Evolutionary conservation across 2,888 invertebrate species (phyloP), one percentile per base, ranked within the genome.

Genomic region (Asteroscopus sphinx): DNA sequence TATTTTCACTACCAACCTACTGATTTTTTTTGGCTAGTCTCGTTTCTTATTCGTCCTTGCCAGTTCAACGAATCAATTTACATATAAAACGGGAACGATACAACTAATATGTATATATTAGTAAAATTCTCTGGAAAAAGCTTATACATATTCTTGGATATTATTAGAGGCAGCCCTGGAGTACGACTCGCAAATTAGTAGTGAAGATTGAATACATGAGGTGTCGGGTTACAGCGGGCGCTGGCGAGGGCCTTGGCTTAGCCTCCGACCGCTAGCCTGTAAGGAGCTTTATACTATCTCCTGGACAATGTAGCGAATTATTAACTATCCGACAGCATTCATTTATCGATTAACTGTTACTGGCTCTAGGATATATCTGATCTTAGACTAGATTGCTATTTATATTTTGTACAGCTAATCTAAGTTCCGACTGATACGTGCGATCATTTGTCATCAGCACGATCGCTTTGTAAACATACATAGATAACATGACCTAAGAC

Each of bases 151-250:
- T 21, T 21, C 17, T 28, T 2, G 6, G 13, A 8, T n/a, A 36
- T 33, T 5, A n/a, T 30, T 1, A 2, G 8, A 37, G 79, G 45
- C 86, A 91, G 46, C 91, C 91, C 90, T 90, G 77, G 26, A 41
- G 49, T 56, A 58, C 60, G 69, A 69, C 70, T 77, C 81, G 89
- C 90, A 85, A 92, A 91, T 92, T 90, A 89, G 88, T 88, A 87
- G 85, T 81, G 87, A 87, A 87, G 88, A 91, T 90, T 88, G 84
- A 88, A 87, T 87, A 90, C 90, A 91, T 86, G 86, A 87, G 88
- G 92, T 91, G 85, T 92, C 87, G 79, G 87, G 86, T 92, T 91
- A 86, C 92, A 80, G 78, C 83, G 83, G 80, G 58, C 76, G 78
- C 83, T 83, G 80, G 58, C 76, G 82, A 82, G 86, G 82, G 82